Evolutionary conservation across 2,113 vertebrate genomes (phyloP), one percentile per base, ranked within the genome.

Genomic region (Ciconia stormi): DNA sequence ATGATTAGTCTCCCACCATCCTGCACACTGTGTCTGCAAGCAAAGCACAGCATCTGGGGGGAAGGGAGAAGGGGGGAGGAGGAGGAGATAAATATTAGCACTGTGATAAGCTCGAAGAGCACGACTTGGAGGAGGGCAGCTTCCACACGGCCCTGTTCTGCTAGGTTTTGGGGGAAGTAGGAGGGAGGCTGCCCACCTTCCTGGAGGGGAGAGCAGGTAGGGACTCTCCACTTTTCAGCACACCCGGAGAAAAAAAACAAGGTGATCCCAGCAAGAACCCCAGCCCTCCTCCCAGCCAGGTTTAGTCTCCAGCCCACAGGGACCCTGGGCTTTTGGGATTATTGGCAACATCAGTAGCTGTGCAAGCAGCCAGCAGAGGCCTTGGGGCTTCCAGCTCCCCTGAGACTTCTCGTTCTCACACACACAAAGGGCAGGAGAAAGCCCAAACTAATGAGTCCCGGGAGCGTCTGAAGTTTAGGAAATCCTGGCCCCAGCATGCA

Each of bases 51-150:
- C 63, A 93, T 76, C 79, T 58, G 80, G 30, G 85, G 46, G 23
- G 40, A 29, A 84, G 74, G 69, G 34, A 56, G 9, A 58, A 49
- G 21, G 1, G 14, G 16, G 81, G 32, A 16, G 38, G 72, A 56
- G 53, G 26, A 38, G 63, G 38, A 91, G 93, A 91, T 91, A 97
- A 96, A 79, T 88, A 69, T 16, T 89, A 90, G 87, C 89, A 55
- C 56, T 32, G 58, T 6, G 84, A 95, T 95, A 94, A 97, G 26
- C 74, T 88, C 63, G 3, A 3, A 59, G 61, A 58, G 52, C 53
- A 50, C 1, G 1, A 52, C 87, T 95, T 47, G 74, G 80, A 89
- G 69, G 56, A 90, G 22, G 16, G 73, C 56, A 67, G 79, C 63
- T 87, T 95, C 89, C 82, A 83, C 46, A 46, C 1, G 38, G 72